Base-by-base conservation (phyloP, 2,113 vertebrate species). In the Percina caprodes region DNA sequence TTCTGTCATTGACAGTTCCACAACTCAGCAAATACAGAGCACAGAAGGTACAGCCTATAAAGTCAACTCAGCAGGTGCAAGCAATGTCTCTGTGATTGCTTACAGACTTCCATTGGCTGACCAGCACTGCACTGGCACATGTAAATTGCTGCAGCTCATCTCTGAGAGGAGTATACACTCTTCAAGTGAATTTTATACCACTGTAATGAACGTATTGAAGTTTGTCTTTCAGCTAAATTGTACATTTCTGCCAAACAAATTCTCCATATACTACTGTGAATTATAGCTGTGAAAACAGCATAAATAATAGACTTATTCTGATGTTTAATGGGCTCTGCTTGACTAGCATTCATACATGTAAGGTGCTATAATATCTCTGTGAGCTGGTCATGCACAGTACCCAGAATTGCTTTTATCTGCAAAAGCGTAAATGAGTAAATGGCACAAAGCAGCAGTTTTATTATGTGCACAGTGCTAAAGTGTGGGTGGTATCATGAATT, bases 341-440 rank as follows among this genome's bases (percentile, higher is more conserved):
- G 69, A 87, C 83, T 77, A 80, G 61, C 58, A 86, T 88, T 69
- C 66, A 60, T 59, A 78, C 78, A 80, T 59, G 66, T 63, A 73
- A 59, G 45, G n/a, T 55, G 61, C 16, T 80, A 23, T 81, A 75
- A 86, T 58, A 49, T 80, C n/a, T 63, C 6, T 48, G 21, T 71
- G 62, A 52, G 51, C 12, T 14, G 49, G 54, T 63, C 45, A 35
- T 68, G 73, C 30, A 45, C 13, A 71, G 33, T 63, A 13, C 23
- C 3, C 3, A 62, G 15, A 65, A 7, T 26, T 49, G 23, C 21
- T 56, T 71, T 69, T 8, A 60, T 69, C 83, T 77, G 52, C 13
- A 68, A 21, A 33, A 7, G 49, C 66, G 45, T 68, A 35, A 74
- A 69, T 24, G 21, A 56, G 52, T 78, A 49, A 16, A 13, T 3